Percentiles rank a stretch among this genome's conserved stretches.
Evolutionary conservation across 1,140 invertebrate genomes (phyloP).

Genomic region (Dendroctonus ponderosae): DNA sequence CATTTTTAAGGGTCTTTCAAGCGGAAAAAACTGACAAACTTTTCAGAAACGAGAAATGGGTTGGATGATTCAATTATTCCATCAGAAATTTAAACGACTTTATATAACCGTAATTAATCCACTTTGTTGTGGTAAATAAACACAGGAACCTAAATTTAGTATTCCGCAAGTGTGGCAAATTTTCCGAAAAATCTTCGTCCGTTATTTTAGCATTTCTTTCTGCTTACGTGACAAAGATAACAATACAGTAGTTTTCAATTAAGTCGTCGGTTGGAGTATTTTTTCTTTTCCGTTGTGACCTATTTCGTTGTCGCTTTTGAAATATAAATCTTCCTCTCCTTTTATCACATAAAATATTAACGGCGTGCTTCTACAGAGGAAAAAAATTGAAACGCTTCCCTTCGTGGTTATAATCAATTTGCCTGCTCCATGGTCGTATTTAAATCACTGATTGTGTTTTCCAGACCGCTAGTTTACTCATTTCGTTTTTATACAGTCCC

Average conservation of each 20-base stretch:
- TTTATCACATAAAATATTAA: conserved; percentile 31
- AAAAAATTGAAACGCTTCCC: conserved; percentile 15
- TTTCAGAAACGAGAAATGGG: too few relatives aligned
- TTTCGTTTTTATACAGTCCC: too few relatives aligned
- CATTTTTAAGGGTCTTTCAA: too few relatives aligned
- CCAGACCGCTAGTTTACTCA: background rate
- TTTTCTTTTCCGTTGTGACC: conserved; percentile 12
- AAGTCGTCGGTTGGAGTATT: conserved; percentile 22
- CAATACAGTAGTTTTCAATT: conserved; percentile 27
- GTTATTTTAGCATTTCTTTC: conserved; percentile 26
- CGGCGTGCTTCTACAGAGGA: conserved; percentile 12
- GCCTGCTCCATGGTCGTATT: conserved; percentile 6
- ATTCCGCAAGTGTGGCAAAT: too few relatives aligned
- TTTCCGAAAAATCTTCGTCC: conserved; percentile 9
- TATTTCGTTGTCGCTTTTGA: conserved; percentile 7
- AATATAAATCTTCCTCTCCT: conserved; percentile 18
- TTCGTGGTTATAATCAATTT: conserved; percentile 24
- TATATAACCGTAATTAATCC: too few relatives aligned
- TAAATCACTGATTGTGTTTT: conserved; percentile 28
- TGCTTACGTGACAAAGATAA: conserved; percentile 22
- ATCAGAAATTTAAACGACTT: too few relatives aligned
- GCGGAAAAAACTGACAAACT: too few relatives aligned
- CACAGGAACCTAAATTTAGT: too few relatives aligned
- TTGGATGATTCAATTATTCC: too few relatives aligned
- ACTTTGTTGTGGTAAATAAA: too few relatives aligned